A percentile compares a stretch with the other conserved stretches of the same genome.
Evolutionary conservation across 1,140 invertebrate genomes (phyloP).

Genomic region (Ptiloglossa arizonensis): DNA sequence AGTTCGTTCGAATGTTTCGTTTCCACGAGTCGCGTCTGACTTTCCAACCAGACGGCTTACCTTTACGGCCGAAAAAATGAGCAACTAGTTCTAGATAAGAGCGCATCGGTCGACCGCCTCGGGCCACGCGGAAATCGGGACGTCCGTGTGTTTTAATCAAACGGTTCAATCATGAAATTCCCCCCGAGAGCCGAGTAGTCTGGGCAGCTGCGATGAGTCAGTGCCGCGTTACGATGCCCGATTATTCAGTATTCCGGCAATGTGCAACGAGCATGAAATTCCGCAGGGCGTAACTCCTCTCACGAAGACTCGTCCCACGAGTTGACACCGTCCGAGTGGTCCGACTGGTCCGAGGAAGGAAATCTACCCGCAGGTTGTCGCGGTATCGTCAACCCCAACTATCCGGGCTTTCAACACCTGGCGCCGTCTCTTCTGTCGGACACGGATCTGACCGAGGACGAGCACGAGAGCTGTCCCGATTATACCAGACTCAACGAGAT

Average conservation of each 20-base stretch:
- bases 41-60: background rate
- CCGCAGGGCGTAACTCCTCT: slow-evolving; percentile 63
- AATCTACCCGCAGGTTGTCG: slow-evolving; percentile 77
- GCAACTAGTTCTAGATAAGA: background rate
- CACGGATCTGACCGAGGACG: slow-evolving; percentile 82
- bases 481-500: slow-evolving; percentile 42
- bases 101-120: background rate
- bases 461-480: slow-evolving; percentile 66
- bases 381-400: slow-evolving; percentile 90
- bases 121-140: background rate
- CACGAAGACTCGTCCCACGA: slow-evolving; percentile 73
- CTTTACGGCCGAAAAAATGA: no score
- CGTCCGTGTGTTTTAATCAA: background rate
- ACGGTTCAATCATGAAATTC: slow-evolving; percentile 17
- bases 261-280: slow-evolving; percentile 45
- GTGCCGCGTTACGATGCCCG: slow-evolving; percentile 15
- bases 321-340: slow-evolving; percentile 76
- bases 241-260: slow-evolving; percentile 55
- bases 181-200: background rate
- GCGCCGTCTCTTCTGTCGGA: slow-evolving; percentile 76
- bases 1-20: background rate
- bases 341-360: slow-evolving; percentile 77
- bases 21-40: background rate
- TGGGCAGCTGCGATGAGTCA: slow-evolving; percentile 51
- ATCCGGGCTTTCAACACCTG: slow-evolving; percentile 85